Evolutionary conservation across 1,140 invertebrate species (phyloP).

Genomic region (Tyrophagus putrescentiae): DNA sequence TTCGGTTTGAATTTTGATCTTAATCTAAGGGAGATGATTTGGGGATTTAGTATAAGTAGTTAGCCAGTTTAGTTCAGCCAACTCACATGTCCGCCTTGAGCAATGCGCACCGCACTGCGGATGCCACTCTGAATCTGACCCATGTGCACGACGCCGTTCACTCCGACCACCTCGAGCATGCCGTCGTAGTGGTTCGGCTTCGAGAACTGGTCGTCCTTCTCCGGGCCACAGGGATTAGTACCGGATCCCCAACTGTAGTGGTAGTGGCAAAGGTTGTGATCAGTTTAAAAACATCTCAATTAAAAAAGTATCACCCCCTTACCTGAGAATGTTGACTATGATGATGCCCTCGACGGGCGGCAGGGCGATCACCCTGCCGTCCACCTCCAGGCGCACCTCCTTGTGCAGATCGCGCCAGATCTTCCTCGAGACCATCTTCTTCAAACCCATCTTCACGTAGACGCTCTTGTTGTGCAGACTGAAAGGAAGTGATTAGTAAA

Average conservation of each 20-base stretch:
- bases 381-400: conserved; percentile 84
- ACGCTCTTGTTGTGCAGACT: conserved; percentile 95
- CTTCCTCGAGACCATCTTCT: conserved; percentile 90
- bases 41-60: too few species aligned
- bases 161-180: conserved; percentile 93
- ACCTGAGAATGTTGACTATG: conserved; percentile 97
- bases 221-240: conserved; percentile 98
- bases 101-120: conserved; percentile 86
- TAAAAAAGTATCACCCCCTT: conserved; percentile 27
- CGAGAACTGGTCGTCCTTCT: conserved; percentile 92
- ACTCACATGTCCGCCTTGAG: conserved; percentile 61
- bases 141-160: conserved; percentile 94
- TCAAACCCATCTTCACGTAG: conserved; percentile 93
- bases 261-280: conserved; percentile 13
- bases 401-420: conserved; percentile 89
- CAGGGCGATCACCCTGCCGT: conserved; percentile 80
- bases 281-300: neutral
- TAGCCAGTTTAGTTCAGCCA: neutral
- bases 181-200: conserved; percentile 99
- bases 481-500: too few species aligned
- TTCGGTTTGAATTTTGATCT: conserved; percentile 62
- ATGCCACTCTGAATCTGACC: conserved; percentile 97
- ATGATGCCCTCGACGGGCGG: conserved; percentile 96
- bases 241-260: conserved; percentile 84
- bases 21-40: conserved; percentile 34